Conservation (phyloP, 2,888 invertebrate genomes). For the Pedicia rivosa region DNA sequence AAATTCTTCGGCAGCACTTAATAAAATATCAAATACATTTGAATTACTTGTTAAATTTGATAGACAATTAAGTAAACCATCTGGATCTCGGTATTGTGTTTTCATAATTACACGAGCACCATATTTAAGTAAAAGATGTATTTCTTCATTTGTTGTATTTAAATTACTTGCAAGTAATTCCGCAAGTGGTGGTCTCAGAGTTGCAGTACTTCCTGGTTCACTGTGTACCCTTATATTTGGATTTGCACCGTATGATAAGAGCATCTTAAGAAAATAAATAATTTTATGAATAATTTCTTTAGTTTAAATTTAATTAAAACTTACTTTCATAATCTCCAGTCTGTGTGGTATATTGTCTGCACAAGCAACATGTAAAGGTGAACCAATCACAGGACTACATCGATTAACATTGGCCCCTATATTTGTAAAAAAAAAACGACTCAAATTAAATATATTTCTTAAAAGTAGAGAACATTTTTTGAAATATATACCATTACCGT, state of each 20-base stretch:
- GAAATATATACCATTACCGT: too few relatives aligned
- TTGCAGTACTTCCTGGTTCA: conserved; percentile 47
- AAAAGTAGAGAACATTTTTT: conserved; percentile 8
- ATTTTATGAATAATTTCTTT: background rate
- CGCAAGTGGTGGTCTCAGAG: conserved; percentile 60
- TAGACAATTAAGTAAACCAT: conserved; percentile 65
- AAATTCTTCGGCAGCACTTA: conserved; percentile 61
- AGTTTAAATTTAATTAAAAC: conserved; percentile 5
- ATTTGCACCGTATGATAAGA: conserved; percentile 54
- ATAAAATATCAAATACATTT: conserved; percentile 44
- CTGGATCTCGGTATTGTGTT: conserved; percentile 69
- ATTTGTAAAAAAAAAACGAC: too few relatives aligned
- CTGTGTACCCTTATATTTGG: conserved; percentile 60
- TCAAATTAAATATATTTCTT: background rate
- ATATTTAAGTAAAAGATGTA: conserved; percentile 51
- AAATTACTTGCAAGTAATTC: conserved; percentile 67
- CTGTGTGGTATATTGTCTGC: conserved; percentile 62
- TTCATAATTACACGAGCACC: conserved; percentile 65
- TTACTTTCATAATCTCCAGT: conserved; percentile 38
- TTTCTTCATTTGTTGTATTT: conserved; percentile 47
- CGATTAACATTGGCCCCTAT: conserved; percentile 64
- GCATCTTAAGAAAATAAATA: conserved; percentile 32
- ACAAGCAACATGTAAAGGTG: conserved; percentile 68
- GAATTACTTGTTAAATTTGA: conserved; percentile 41
- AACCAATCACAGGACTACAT: conserved; percentile 64